phyloP scores from a whole-genome alignment of 2,888 invertebrate species.

The Xestia c-nigrum region DNA sequence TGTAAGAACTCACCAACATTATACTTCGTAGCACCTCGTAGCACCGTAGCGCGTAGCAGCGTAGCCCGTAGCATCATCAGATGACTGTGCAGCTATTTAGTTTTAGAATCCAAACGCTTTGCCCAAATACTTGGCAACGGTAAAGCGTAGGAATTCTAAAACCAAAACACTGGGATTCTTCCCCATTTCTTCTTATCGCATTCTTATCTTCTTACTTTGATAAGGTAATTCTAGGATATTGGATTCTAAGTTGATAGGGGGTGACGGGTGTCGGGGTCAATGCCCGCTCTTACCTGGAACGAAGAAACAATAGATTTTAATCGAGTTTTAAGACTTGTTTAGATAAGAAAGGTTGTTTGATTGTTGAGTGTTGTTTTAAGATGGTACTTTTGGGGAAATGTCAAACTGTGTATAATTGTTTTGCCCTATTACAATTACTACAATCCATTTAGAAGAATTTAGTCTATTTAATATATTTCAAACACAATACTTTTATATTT shows the following conservation, averaged over 20 bases:
- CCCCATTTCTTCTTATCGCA: neutral
- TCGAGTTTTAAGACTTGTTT: slow-evolving; percentile 29
- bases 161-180: slow-evolving; percentile 87
- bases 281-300: slow-evolving; percentile 57
- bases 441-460: neutral
- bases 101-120: slow-evolving; percentile 99
- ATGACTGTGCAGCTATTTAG: slow-evolving; percentile 88
- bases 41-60: slow-evolving; percentile 38
- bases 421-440: neutral
- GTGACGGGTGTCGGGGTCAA: slow-evolving; percentile 10
- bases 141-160: slow-evolving; percentile 99
- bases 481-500: neutral
- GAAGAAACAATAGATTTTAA: slow-evolving; percentile 45
- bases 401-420: neutral
- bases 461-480: neutral
- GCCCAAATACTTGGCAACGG: slow-evolving; percentile 94
- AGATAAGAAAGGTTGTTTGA: slow-evolving; percentile 18
- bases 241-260: slow-evolving; percentile 6
- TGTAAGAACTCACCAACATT: slow-evolving; percentile 18
- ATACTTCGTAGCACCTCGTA: slow-evolving; percentile 22
- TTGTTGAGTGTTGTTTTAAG: slow-evolving; percentile 9
- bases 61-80: slow-evolving; percentile 65
- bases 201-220: slow-evolving; percentile 5
- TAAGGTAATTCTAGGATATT: slow-evolving; percentile 30
- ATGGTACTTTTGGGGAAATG: neutral